Evolutionary conservation across 2,888 invertebrate genomes (phyloP).

Genomic region (Corythucha ciliata): DNA sequence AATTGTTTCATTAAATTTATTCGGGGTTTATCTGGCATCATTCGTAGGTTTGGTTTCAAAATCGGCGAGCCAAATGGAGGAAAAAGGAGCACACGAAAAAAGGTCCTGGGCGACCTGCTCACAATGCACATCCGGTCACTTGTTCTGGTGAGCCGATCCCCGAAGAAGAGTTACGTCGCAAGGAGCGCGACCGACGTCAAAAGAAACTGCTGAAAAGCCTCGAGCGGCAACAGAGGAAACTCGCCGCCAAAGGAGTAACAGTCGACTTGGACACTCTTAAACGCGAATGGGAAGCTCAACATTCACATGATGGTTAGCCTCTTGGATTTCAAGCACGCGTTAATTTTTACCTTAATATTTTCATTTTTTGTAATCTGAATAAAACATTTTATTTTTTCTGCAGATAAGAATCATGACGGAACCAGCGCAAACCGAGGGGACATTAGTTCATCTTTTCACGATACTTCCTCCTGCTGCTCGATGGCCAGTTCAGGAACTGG

Average conservation of each 20-base stretch:
- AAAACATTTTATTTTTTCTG: conserved; percentile 10
- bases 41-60: conserved; percentile 98
- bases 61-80: conserved; percentile 96
- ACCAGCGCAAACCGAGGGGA: conserved; percentile 24
- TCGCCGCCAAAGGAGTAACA: conserved; percentile 81
- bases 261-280: conserved; percentile 78
- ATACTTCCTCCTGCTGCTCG: conserved; percentile 29
- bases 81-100: conserved; percentile 99
- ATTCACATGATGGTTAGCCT: conserved; percentile 30
- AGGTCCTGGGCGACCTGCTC: conserved; percentile 94
- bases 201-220: conserved; percentile 87
- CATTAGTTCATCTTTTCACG: conserved; percentile 19
- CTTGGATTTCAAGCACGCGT: not conserved
- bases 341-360: not conserved
- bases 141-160: conserved; percentile 96
- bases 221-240: conserved; percentile 83
- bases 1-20: not conserved
- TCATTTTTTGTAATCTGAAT: not conserved
- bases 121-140: conserved; percentile 95
- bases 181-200: conserved; percentile 77
- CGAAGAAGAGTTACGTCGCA: conserved; percentile 73
- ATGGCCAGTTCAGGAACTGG: conserved; percentile 49
- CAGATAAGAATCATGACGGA: conserved; percentile 27
- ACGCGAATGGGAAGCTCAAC: conserved; percentile 74
- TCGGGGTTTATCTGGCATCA: conserved; percentile 29